Evolutionary conservation across 2,888 invertebrate genomes (phyloP), one percentile per base, ranked within the genome.

Genomic region (Mimachlamys varia): DNA sequence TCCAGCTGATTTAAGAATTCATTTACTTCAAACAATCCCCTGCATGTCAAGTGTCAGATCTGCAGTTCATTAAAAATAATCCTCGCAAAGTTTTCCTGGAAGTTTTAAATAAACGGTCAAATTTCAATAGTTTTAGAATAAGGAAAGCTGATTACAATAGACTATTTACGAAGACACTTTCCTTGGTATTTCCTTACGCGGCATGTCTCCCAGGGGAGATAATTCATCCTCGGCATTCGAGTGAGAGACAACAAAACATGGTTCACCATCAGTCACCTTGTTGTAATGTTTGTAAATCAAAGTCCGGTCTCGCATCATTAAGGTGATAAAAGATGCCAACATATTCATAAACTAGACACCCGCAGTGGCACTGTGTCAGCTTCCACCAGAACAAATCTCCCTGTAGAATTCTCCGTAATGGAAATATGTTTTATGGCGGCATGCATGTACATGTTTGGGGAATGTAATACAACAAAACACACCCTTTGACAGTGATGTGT

Each of bases 251-350:
- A 62, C 62, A 62, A 62, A 62, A 7, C 22, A 19, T 3, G 12
- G 53, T 19, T 19, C 53, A 53, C 53, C 53, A 53, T 53, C 53
- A 53, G 62, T 19, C 62, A n/a, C 22, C 22, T 22, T 62, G 62
- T n/a, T 62, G 62, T n/a, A n/a, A 22, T 22, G 22, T 62, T 62
- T 62, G 22, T 62, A 62, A 62, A 62, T 62, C 62, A 62, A 62
- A 62, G 62, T 62, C 62, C 62, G 44, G 44, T 44, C 44, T 44
- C 44, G 62, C 62, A 62, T 62, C 22, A 10, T 17, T 62, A 22
- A 62, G 62, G 62, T 62, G 62, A 62, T 62, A 62, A 62, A 62
- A 62, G 62, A 62, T 62, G 62, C 22, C n/a, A 62, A 22, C 62
- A 62, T 62, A 22, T 62, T 62, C 62, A 62, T 62, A 62, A 62